phyloP scores from a whole-genome alignment of 2,797 vertebrate genomes.

The Lates japonicus region DNA sequence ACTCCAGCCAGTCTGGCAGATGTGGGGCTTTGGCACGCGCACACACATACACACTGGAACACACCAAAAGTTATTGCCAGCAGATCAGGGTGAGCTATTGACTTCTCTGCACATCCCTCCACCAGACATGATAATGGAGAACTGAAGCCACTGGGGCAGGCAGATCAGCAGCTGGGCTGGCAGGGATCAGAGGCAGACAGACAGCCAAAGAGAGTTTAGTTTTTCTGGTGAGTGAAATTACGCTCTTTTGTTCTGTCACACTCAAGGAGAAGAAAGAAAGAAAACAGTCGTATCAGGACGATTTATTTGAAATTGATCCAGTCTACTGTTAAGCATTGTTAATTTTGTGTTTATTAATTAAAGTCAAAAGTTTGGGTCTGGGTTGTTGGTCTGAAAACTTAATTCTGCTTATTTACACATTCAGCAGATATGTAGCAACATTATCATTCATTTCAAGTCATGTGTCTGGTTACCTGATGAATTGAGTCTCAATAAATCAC shows the following conservation, averaged over 20 bases:
- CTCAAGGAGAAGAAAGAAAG: constrained; percentile 8
- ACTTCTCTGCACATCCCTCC: constrained; percentile 55
- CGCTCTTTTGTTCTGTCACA: constrained; percentile 42
- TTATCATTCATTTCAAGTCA: not conserved
- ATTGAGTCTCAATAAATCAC: too few species aligned
- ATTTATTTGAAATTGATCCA: constrained; percentile 38
- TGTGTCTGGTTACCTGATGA: not conserved
- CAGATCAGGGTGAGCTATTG: constrained; percentile 65
- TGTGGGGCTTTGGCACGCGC: constrained; percentile 44
- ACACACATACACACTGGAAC: constrained; percentile 8
- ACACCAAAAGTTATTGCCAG: constrained; percentile 49
- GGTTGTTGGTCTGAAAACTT: too few species aligned
- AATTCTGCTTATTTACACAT: not conserved
- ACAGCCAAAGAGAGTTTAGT: constrained; percentile 35
- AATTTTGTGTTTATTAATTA: constrained; percentile 47
- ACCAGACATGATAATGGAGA: constrained; percentile 64
- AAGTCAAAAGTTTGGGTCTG: constrained; percentile 33
- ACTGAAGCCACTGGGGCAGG: constrained; percentile 53
- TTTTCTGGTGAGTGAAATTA: constrained; percentile 39
- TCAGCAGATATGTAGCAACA: not conserved
- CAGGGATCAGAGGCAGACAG: constrained; percentile 48
- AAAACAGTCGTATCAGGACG: constrained; percentile 13
- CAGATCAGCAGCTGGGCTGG: constrained; percentile 67
- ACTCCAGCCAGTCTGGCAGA: constrained; percentile 54
- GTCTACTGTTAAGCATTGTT: not conserved